Percentiles rank a stretch among this genome's conserved stretches.
phyloP scores from a whole-genome alignment of 2,113 vertebrate species.

The Corydoras maculifer region DNA sequence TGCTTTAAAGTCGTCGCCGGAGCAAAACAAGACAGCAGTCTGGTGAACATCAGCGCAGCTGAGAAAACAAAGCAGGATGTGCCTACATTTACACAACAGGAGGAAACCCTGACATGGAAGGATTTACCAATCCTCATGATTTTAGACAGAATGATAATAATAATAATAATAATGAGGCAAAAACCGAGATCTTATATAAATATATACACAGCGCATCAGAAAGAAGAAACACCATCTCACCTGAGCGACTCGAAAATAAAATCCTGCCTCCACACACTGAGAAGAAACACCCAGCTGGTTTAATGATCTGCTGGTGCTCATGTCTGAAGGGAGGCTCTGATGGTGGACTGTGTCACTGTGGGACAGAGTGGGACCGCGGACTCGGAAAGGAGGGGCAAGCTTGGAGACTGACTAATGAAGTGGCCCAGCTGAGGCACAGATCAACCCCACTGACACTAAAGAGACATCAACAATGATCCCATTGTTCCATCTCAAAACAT shows the following conservation, averaged over 20 bases:
- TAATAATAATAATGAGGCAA: too few relatives aligned
- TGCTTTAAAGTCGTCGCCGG: too few relatives aligned
- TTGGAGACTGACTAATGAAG: slow-evolving; percentile 41
- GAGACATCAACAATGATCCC: slow-evolving; percentile 36
- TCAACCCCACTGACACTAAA: slow-evolving; percentile 28
- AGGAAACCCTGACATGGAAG: background rate
- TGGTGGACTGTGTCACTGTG: background rate
- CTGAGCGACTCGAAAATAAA: slow-evolving; percentile 18
- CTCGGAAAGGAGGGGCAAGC: slow-evolving; percentile 8
- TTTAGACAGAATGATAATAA: too few relatives aligned
- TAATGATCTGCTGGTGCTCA: background rate
- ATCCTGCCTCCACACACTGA: background rate
- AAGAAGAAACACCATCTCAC: slow-evolving; percentile 13
- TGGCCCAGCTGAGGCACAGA: slow-evolving; percentile 25
- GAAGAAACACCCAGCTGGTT: background rate
- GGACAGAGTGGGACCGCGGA: background rate
- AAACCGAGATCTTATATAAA: background rate
- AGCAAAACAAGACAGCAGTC: slow-evolving; percentile 15
- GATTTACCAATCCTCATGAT: too few relatives aligned
- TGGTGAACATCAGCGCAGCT: slow-evolving; percentile 40
- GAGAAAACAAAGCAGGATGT: slow-evolving; percentile 43
- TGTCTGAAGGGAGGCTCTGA: background rate
- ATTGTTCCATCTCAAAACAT: slow-evolving; percentile 35
- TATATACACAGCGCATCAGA: background rate
- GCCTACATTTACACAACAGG: background rate